These are phyloP conservation scores for Phortica magna DNA, from an alignment of 2,888 invertebrate species.

Conservation along the genomic window DNA sequence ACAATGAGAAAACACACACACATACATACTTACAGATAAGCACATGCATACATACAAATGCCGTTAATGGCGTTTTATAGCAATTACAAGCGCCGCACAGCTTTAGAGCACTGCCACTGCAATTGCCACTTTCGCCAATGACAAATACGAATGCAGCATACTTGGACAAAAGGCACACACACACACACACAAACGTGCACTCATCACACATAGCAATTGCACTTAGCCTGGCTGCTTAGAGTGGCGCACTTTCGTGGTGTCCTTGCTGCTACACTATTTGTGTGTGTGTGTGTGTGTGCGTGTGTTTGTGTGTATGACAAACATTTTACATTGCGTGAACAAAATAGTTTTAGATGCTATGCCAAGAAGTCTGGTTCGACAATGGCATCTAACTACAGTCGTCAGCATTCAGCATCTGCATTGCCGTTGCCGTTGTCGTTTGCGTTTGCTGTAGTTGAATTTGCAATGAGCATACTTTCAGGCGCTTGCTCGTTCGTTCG, in stretches of 20 bases:
- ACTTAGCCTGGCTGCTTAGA: constrained; percentile 4
- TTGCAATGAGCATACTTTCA: constrained; percentile 23
- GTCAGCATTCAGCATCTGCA: neutral
- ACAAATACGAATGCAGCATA: constrained; percentile 16
- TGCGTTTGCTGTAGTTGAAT: constrained; percentile 15
- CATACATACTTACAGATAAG: constrained; percentile 10
- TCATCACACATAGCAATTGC: neutral
- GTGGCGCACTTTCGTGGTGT: constrained; percentile 8
- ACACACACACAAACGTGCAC: constrained; percentile 21
- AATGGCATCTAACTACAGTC: constrained; percentile 14
- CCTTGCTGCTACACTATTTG: constrained; percentile 7
- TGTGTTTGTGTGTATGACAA: constrained; percentile 37
- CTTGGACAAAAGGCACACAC: neutral
- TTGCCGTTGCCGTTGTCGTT: neutral
- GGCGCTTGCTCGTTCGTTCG: constrained; percentile 35
- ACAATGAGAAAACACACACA: constrained; percentile 47
- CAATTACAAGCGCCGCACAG: constrained; percentile 21
- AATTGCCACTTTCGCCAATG: constrained; percentile 29
- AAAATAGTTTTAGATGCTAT: constrained; percentile 62
- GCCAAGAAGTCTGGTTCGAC: constrained; percentile 6
- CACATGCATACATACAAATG: neutral
- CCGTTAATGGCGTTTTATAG: constrained; percentile 18
- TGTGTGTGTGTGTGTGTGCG: neutral
- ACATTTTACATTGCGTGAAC: constrained; percentile 70
- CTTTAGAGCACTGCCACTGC: constrained; percentile 15